Evolutionary conservation across 2,888 invertebrate species (phyloP), one percentile per base, ranked within the genome.

Genomic region (Caenorhabditis panamensis): DNA sequence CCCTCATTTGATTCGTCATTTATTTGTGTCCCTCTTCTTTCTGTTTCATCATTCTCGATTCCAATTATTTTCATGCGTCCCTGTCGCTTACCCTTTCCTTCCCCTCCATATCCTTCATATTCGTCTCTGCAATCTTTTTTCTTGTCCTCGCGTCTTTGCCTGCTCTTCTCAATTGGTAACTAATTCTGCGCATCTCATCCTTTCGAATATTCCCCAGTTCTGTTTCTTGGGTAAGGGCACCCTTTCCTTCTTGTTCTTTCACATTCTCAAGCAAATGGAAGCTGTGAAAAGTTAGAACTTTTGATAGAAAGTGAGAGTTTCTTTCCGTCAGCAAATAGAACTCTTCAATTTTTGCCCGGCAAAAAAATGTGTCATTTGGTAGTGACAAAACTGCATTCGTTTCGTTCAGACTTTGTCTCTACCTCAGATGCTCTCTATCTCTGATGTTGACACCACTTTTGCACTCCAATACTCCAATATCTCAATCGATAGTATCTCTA

Each of bases 61-160:
- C 47, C 47, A 47, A 47, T 47, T 47, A 47, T 47, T 47, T 47
- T 47, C 18, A 47, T 47, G 47, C 47, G 47, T 18, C n/a, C 18
- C 2, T 3, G 18, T 18, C 41, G 9, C 13, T 47, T 47, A 3
- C 9, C 13, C 20, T 47, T 47, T 47, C 18, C 18, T 20, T 47
- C 47, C 47, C n/a, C 47, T n/a, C 18, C 47, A 47, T 47, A 18
- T 20, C 18, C 47, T 20, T 47, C 18, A 47, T 47, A 47, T 47
- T 2, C 47, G 47, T 18, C 18, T 47, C 47, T 47, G 47, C 47
- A 47, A 47, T 47, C n/a, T 47, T 47, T 47, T 18, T 18, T 47
- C n/a, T 47, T 47, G n/a, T 18, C 11, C 18, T 47, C 18, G 11
- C 18, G 47, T 47, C 47, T 16, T 13, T 13, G 47, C n/a, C 18